Conservation (phyloP, 2,113 vertebrate species). For the Spermophilus dauricus region DNA sequence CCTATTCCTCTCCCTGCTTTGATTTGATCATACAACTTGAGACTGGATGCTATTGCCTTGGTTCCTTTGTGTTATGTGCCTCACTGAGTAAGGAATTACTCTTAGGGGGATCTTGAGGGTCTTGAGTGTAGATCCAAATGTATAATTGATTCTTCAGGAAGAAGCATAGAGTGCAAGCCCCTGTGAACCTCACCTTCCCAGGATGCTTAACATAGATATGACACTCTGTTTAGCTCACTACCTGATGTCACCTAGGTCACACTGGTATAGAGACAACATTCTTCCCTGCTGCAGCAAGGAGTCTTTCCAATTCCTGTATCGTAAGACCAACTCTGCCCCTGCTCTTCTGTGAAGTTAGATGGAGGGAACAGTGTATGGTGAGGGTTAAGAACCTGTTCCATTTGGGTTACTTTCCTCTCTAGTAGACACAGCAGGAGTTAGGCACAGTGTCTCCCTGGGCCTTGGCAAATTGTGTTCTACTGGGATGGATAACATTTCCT, state of each 20-base stretch:
- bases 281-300: too few relatives aligned
- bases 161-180: background rate
- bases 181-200: background rate
- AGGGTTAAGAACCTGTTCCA: too few relatives aligned
- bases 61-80: background rate
- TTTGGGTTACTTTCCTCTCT: too few relatives aligned
- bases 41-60: background rate
- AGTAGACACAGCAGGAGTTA: background rate
- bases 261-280: background rate
- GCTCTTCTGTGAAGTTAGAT: too few relatives aligned
- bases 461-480: background rate
- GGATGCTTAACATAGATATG: background rate
- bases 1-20: background rate
- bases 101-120: background rate
- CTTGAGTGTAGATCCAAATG: background rate
- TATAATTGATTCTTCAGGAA: conserved; percentile 2
- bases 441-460: background rate
- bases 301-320: too few relatives aligned
- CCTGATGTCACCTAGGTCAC: background rate
- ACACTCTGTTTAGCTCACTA: background rate
- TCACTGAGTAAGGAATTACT: background rate
- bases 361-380: too few relatives aligned
- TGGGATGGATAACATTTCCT: background rate
- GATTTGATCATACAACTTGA: background rate
- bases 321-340: too few relatives aligned